These are phyloP conservation scores for Phrynosoma blainvillii DNA, from an alignment of 2,113 vertebrate species.

Conservation along the genomic window DNA sequence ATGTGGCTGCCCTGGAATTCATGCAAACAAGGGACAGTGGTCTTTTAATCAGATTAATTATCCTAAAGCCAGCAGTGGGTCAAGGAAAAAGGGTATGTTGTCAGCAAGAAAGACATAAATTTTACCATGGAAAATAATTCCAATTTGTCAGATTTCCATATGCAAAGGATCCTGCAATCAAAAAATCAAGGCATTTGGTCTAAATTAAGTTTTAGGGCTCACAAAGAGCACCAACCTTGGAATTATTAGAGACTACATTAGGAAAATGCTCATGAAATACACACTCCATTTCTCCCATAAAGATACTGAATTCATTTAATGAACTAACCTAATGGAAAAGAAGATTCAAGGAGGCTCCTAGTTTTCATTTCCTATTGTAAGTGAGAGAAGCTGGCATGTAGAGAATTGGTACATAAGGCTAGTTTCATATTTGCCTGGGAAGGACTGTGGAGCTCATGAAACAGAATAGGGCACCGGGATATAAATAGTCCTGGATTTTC, in stretches of 20 bases:
- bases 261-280: neutral
- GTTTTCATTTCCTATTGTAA: neutral
- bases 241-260: neutral
- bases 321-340: neutral
- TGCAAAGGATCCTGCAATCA: neutral
- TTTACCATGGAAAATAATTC: constrained; percentile 14
- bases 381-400: neutral
- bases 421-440: neutral
- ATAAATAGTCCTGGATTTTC: neutral
- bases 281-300: neutral
- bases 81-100: neutral
- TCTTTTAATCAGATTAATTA: neutral
- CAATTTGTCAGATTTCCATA: neutral
- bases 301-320: neutral
- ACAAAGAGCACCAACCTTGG: neutral
- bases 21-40: neutral
- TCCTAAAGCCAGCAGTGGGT: neutral
- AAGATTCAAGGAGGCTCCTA: neutral
- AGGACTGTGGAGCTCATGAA: neutral
- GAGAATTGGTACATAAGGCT: neutral
- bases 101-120: constrained; percentile 20
- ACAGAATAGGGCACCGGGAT: neutral
- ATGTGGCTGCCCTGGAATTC: neutral
- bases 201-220: neutral
- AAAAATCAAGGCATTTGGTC: constrained; percentile 6